phyloP scores from a whole-genome alignment of 2,888 invertebrate species.

The Apodemia zela region DNA sequence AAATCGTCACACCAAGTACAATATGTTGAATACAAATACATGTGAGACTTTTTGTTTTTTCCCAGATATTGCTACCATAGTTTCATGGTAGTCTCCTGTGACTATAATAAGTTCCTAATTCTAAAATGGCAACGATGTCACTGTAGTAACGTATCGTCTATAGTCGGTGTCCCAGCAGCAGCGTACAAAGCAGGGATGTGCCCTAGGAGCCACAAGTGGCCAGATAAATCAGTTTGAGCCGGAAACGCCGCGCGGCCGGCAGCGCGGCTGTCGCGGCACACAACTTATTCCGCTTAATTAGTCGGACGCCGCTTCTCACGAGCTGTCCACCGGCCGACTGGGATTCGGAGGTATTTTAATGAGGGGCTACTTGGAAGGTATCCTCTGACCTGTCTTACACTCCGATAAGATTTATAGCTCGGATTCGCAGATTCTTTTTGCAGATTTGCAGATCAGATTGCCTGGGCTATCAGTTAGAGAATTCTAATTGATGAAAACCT shows the following conservation, averaged over 20 bases:
- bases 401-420: background rate
- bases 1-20: too few species aligned
- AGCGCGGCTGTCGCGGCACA: background rate
- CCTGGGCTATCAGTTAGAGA: too few species aligned
- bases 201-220: background rate
- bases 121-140: background rate
- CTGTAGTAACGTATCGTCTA: background rate
- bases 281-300: slow-evolving; percentile 7
- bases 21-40: too few species aligned
- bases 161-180: background rate
- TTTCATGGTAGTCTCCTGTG: too few species aligned
- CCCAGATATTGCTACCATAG: too few species aligned
- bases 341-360: slow-evolving; percentile 9
- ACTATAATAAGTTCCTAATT: background rate
- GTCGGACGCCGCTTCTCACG: background rate
- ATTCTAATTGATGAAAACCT: too few species aligned
- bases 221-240: slow-evolving; percentile 1
- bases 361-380: background rate
- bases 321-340: background rate
- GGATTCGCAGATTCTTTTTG: background rate
- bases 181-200: background rate
- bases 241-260: background rate
- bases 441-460: too few species aligned
- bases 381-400: background rate
- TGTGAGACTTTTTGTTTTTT: too few species aligned